Evolutionary conservation across 2,888 invertebrate genomes (phyloP), one percentile per base, ranked within the genome.

Genomic region (Cylindroiulus punctatus): DNA sequence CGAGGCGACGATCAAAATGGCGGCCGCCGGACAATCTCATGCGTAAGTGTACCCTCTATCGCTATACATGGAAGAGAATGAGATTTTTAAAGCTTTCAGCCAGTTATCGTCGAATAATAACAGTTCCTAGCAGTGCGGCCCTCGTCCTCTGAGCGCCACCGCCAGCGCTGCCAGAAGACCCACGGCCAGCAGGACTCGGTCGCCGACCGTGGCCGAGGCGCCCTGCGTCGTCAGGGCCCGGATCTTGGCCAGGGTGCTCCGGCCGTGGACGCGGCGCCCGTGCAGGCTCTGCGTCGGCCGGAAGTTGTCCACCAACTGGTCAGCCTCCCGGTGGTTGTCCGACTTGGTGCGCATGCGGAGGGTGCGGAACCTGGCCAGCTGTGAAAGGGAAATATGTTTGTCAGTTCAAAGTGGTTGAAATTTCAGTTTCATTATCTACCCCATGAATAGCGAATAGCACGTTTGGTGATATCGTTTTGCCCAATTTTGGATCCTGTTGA

Each of bases 271-370:
- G 22, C 65, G 36, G 42, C 87, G 42, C 19, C 86, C 86, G 32
- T 84, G 65, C 14, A 87, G 65, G n/a, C 65, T 57, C 47, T 87
- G 87, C 42, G 84, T 84, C 32, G 57, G 76, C 30, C 87, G 10
- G 76, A 47, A 87, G 84, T 87, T 87, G 76, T 87, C 57, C 57
- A 86, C 86, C 86, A 87, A 32, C 36, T 57, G 52, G 30, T 84
- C 84, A 7, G 86, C 86, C n/a, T 86, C 86, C 40, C 84, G 36
- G 12, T 86, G 84, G 22, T 84, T 65, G 12, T 84, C 84, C 12
- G 76, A 36, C 26, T 86, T 84, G 40, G 86, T 57, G 42, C 47
- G 47, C 84, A 86, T 84, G 22, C 84, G 47, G 14, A 86, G 84
- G 19, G 65, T 65, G 19, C 86, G 86, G n/a, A 86, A 86, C 26